Percentiles rank a stretch among this genome's conserved stretches.
Conservation (phyloP, 2,113 vertebrate genomes). For the Etia nguti region DNA sequence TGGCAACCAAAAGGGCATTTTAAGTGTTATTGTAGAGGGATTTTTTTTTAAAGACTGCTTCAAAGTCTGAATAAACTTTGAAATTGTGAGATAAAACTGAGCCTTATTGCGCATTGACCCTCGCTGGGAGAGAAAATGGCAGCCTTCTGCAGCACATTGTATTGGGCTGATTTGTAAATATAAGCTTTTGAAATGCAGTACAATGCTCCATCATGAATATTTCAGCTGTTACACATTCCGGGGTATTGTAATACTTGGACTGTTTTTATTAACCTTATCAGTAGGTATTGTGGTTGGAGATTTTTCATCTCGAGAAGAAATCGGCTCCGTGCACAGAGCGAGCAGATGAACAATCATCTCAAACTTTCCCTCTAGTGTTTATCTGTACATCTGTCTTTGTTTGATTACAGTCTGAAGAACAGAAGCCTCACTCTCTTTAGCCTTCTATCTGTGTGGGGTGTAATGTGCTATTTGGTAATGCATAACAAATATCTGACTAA, state of each 20-base stretch:
- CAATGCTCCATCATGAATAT: conserved; percentile 58
- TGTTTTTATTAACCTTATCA: conserved; percentile 62
- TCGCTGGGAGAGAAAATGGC: conserved; percentile 61
- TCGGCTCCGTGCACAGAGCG: neutral
- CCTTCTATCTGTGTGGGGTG: conserved; percentile 39
- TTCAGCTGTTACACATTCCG: conserved; percentile 25
- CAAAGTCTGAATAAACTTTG: conserved; percentile 75
- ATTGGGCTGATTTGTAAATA: conserved; percentile 74
- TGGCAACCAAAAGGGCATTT: conserved; percentile 70
- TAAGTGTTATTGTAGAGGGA: conserved; percentile 69
- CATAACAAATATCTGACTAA: conserved; percentile 66
- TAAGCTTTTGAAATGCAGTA: conserved; percentile 57
- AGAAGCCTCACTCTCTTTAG: conserved; percentile 36
- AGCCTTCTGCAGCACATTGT: conserved; percentile 48
- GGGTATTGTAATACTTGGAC: conserved; percentile 32
- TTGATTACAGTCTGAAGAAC: conserved; percentile 53
- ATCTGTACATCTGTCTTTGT: conserved; percentile 62
- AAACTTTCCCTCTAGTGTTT: conserved; percentile 55
- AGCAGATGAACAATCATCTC: conserved; percentile 41
- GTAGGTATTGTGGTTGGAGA: conserved; percentile 39
- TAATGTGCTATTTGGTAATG: conserved; percentile 56
- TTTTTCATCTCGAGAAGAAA: neutral
- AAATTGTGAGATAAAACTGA: conserved; percentile 64
- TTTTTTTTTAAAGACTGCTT: conserved; percentile 49
- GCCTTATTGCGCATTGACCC: conserved; percentile 64